Evolutionary conservation across 2,113 vertebrate genomes (phyloP).

Genomic region (Phasianus colchicus): DNA sequence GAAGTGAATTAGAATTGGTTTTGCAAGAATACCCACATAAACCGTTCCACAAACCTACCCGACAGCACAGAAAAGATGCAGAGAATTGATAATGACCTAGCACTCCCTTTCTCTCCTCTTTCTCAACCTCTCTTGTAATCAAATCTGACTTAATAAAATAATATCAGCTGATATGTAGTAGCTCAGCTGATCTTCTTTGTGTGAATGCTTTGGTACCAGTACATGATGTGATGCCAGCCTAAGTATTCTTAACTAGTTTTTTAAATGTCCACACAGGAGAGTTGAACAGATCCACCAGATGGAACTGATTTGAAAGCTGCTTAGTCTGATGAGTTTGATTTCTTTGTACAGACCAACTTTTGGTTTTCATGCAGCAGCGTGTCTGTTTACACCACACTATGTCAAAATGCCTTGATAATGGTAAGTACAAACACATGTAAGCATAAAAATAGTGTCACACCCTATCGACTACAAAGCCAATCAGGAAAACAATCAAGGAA

Average conservation of each 20-base stretch:
- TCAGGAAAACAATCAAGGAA: background rate
- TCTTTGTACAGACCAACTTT: background rate
- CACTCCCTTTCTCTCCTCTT: background rate
- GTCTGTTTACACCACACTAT: background rate
- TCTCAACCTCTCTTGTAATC: background rate
- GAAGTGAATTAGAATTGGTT: slow-evolving; percentile 3
- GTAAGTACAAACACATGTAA: background rate
- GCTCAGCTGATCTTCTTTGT: background rate
- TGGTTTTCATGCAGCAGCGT: background rate
- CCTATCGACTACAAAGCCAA: background rate
- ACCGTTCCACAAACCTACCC: background rate
- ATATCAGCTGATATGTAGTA: background rate
- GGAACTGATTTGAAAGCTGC: background rate
- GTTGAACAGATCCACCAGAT: background rate
- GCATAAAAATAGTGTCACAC: background rate
- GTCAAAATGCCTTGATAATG: background rate
- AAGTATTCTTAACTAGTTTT: background rate
- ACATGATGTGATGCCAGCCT: background rate
- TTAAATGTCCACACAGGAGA: background rate
- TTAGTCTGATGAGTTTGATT: background rate
- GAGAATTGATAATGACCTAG: background rate
- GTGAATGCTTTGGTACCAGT: background rate
- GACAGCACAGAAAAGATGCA: background rate
- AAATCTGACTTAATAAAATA: slow-evolving; percentile 21
- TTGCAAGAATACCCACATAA: background rate